phyloP scores from a whole-genome alignment of 2,888 invertebrate species.

The Myopa testacea region DNA sequence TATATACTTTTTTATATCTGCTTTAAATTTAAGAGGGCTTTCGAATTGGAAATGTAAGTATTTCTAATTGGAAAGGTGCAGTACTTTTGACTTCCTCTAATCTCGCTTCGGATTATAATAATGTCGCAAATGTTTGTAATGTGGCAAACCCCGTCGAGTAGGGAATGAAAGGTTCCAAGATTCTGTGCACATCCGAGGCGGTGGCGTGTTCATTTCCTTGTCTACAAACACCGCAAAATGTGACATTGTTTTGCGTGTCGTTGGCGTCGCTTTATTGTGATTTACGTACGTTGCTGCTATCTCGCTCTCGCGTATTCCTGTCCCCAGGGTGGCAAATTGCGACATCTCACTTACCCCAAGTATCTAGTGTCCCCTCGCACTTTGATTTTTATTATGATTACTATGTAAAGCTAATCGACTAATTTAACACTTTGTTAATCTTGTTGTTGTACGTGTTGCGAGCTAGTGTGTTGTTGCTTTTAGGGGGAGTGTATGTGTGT shows the following conservation, averaged over 20 bases:
- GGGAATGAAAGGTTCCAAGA: too few species aligned
- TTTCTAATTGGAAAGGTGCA: too few species aligned
- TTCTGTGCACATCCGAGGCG: too few species aligned
- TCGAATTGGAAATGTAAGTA: too few species aligned
- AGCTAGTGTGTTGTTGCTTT: neutral
- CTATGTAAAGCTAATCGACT: neutral
- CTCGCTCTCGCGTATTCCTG: neutral
- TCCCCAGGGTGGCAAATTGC: neutral
- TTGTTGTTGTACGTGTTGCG: neutral
- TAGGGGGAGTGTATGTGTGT: neutral
- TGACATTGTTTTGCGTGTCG: constrained; percentile 1
- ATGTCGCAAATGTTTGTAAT: too few species aligned
- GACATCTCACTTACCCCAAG: neutral
- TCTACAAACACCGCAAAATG: neutral
- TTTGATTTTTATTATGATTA: constrained; percentile 6
- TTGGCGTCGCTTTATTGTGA: constrained; percentile 6
- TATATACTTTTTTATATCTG: too few species aligned
- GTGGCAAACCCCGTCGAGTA: too few species aligned
- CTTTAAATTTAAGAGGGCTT: too few species aligned
- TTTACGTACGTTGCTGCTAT: neutral
- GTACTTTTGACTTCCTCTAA: too few species aligned
- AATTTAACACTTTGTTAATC: constrained; percentile 11
- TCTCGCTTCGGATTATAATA: too few species aligned
- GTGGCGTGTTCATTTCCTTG: too few species aligned
- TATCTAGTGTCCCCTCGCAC: neutral